Percentiles rank a stretch among this genome's conserved stretches.
Conservation (phyloP, 2,113 vertebrate genomes). For the Cebidichthys violaceus region DNA sequence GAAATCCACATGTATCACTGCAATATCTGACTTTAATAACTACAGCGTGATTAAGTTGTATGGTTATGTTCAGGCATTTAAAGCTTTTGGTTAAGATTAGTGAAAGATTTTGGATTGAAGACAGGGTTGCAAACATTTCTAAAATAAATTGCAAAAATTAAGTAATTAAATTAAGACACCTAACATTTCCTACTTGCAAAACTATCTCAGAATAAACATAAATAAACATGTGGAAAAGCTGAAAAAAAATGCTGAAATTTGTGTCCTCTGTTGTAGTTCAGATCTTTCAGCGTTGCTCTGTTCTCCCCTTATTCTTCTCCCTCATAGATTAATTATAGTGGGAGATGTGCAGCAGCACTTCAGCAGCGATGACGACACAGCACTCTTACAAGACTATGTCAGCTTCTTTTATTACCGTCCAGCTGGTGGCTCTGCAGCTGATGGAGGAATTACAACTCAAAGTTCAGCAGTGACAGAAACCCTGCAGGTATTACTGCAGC, state of each 20-base stretch:
- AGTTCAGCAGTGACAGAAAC: conserved; percentile 14
- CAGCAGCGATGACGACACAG: conserved; percentile 5
- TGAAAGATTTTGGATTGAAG: background rate
- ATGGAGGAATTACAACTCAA: conserved; percentile 34
- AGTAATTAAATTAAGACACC: background rate
- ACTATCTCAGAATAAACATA: background rate
- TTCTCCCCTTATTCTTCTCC: background rate
- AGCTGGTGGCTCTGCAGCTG: conserved; percentile 41
- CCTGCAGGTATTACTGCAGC: conserved; percentile 33
- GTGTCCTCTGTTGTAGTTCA: background rate
- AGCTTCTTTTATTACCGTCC: conserved; percentile 45
- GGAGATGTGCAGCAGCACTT: conserved; percentile 31
- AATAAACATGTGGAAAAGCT: background rate
- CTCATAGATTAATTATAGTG: conserved; percentile 39
- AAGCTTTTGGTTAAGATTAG: background rate
- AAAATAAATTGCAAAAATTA: background rate
- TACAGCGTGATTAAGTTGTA: background rate
- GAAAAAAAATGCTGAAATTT: too few relatives aligned
- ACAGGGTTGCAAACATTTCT: background rate
- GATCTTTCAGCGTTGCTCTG: conserved; percentile 3
- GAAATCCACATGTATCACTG: background rate
- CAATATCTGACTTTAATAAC: background rate
- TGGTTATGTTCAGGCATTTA: background rate
- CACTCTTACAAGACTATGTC: conserved; percentile 25
- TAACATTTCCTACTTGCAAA: background rate